A percentile compares a stretch with the other conserved stretches of the same genome.
phyloP scores from a whole-genome alignment of 2,797 vertebrate genomes.

The Tenualosa thibaudeaui region DNA sequence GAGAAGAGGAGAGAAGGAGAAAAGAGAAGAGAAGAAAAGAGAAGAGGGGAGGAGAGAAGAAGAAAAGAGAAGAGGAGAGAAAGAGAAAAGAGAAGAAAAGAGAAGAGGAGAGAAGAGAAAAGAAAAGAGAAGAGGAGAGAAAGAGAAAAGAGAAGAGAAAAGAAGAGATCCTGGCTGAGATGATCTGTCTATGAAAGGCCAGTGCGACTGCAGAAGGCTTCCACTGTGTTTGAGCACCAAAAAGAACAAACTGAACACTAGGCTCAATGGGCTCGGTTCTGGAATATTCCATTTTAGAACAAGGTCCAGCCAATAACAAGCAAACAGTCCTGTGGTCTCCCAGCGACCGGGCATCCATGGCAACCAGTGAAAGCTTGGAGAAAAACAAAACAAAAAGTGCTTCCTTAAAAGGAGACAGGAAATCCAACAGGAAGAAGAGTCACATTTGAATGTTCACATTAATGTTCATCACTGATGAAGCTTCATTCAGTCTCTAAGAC shows the following conservation, averaged over 20 bases:
- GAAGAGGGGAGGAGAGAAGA: neutral
- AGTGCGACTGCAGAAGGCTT: neutral
- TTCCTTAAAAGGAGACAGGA: neutral
- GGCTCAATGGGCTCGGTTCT: neutral
- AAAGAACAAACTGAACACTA: neutral
- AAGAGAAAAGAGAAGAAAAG: too few species aligned
- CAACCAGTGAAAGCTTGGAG: neutral
- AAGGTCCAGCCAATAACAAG: neutral
- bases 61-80: too few species aligned
- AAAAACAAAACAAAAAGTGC: neutral
- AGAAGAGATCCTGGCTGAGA: neutral
- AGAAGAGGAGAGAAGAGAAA: neutral
- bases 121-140: too few species aligned
- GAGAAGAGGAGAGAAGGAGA: too few species aligned
- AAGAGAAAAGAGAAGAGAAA: too few species aligned
- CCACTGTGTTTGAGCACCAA: neutral
- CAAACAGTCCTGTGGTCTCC: neutral
- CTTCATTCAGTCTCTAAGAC: neutral
- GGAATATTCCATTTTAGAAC: neutral
- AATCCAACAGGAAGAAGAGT: neutral
- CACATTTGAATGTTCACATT: constrained; percentile 4
- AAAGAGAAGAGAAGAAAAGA: neutral
- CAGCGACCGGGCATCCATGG: neutral
- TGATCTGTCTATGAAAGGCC: neutral
- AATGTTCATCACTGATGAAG: neutral